Percentiles rank a stretch among this genome's conserved stretches.
Conservation (phyloP, 2,113 vertebrate species). For the Montifringilla adamsi region DNA sequence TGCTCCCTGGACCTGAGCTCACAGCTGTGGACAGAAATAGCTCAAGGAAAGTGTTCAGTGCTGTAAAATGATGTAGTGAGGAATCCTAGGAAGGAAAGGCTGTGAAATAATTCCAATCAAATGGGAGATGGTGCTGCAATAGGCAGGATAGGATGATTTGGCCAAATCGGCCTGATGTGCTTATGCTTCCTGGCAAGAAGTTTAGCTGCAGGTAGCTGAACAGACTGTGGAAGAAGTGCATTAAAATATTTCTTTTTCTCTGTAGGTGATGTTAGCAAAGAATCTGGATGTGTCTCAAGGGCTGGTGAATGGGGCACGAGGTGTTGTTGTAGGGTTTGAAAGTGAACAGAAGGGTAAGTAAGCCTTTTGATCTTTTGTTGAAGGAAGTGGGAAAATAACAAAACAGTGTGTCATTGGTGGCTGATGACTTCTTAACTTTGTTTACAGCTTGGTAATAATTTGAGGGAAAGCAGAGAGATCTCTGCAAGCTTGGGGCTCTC, state of each 20-base stretch:
- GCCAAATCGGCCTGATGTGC: background rate
- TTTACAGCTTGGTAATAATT: background rate
- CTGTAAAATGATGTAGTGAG: background rate
- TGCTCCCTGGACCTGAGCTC: background rate
- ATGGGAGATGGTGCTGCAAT: background rate
- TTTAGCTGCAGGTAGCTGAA: background rate
- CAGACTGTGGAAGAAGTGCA: background rate
- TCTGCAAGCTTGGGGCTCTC: background rate
- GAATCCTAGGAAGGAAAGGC: background rate
- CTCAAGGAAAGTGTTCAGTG: background rate
- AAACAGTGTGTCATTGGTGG: background rate
- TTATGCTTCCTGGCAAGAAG: background rate
- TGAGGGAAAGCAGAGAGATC: background rate
- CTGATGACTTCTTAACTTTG: background rate
- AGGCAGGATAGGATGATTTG: background rate
- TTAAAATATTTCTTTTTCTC: background rate
- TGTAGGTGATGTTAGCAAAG: slow-evolving; percentile 95
- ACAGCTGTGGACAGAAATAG: background rate
- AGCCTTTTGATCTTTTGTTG: background rate
- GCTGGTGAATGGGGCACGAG: slow-evolving; percentile 93
- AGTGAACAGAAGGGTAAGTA: slow-evolving; percentile 79
- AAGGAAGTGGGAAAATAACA: background rate
- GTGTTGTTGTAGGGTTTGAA: slow-evolving; percentile 87
- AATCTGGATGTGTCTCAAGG: slow-evolving; percentile 89
- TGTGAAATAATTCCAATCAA: background rate